Base-by-base conservation (phyloP, 2,888 invertebrate genomes). In the Lysandra bellargus region DNA sequence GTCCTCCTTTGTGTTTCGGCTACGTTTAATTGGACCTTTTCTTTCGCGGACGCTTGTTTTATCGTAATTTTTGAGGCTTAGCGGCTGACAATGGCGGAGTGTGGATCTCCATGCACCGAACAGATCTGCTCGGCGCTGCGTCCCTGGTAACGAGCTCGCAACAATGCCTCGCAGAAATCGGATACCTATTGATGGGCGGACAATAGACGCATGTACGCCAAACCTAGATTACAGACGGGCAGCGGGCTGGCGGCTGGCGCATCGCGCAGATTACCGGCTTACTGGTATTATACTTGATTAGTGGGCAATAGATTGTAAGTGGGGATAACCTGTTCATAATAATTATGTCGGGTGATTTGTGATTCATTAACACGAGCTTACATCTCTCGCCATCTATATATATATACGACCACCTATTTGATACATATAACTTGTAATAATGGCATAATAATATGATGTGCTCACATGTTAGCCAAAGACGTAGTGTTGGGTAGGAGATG, bases 211-310 rank as follows among this genome's bases (percentile, higher is more conserved):
- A 72, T 23, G 23, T 61, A 77, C 33, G 74, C 79, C 75, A 49
- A 79, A 79, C 61, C 80, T 80, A 78, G 79, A 80, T 78, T 81
- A 80, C 53, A 73, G 79, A 79, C 79, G 69, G 81, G 81, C 17
- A 57, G 57, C 57, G 4, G 57, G 4, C 4, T 57, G 57, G 14
- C 57, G 17, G 17, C 57, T 57, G 57, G 4, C 78, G 80, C 79
- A 78, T 79, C 82, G 82, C 82, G 81, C 80, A 82, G 85, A 85
- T 86, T 85, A 85, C 82, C 80, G 83, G 84, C 84, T 86, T 85
- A 85, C 83, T 80, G 87, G 89, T 80, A 87, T 90, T 89, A 88
- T 83, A 82, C 83, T 86, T 89, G 88, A 84, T 84, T 84, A 83
- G 84, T 83, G 81, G 84, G 82, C 84, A 81, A 85, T 85, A 84